Evolutionary conservation across 2,113 vertebrate species (phyloP).

Genomic region (Steatornis caripensis): DNA sequence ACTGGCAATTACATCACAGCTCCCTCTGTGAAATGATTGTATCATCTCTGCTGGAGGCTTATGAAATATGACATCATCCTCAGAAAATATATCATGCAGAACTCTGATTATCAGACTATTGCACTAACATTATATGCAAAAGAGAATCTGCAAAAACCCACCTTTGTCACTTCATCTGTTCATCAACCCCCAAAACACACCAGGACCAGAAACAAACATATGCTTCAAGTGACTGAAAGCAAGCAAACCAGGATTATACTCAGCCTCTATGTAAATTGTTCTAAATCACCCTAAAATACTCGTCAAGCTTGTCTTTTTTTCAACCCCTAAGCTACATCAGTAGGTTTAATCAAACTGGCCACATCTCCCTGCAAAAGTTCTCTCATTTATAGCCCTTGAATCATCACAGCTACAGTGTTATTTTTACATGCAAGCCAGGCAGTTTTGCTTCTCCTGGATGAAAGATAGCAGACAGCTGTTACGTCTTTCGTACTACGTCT

Average conservation of each 20-base stretch:
- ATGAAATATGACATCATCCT: constrained; percentile 59
- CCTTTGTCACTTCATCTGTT: neutral
- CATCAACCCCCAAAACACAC: neutral
- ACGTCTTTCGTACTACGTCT: neutral
- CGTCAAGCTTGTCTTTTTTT: neutral
- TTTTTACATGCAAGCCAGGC: neutral
- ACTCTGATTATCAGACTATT: neutral
- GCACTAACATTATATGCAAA: neutral
- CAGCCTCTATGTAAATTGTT: neutral
- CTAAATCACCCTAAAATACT: neutral
- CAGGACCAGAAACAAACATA: neutral
- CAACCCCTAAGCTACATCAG: rapidly evolving
- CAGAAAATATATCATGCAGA: constrained; percentile 1
- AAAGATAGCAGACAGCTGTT: neutral
- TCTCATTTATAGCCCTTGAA: neutral
- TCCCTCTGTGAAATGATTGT: constrained; percentile 38
- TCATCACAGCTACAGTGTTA: neutral
- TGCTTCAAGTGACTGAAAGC: neutral
- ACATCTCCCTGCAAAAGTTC: neutral
- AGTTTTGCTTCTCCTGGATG: neutral
- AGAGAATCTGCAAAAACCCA: neutral
- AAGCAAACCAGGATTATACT: neutral
- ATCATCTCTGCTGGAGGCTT: constrained; percentile 32
- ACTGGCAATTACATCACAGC: constrained; percentile 36
- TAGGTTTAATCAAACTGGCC: neutral